Percentiles rank a stretch among this genome's conserved stretches.
Evolutionary conservation across 2,888 invertebrate species (phyloP).

Genomic region (Bombylius major): DNA sequence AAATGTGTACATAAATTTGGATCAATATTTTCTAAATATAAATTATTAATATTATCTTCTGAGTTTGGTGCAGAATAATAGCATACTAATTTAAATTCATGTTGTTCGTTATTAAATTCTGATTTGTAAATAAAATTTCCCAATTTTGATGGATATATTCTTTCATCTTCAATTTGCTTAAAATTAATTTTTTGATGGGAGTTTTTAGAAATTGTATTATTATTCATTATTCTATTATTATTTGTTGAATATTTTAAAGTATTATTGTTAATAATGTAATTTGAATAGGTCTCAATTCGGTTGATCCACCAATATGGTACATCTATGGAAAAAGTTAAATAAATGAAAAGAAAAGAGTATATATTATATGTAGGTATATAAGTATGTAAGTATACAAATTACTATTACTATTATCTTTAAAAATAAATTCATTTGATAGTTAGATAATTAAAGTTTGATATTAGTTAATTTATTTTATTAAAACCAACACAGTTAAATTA

Average conservation of each 20-base stretch:
- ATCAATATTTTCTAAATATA: slow-evolving; percentile 48
- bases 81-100: slow-evolving; percentile 41
- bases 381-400: no score
- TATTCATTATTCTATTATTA: not conserved
- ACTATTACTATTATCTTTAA: no score
- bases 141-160: slow-evolving; percentile 16
- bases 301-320: slow-evolving; percentile 23
- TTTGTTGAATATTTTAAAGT: slow-evolving; percentile 7
- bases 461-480: no score
- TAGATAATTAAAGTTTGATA: no score
- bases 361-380: no score
- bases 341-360: not conserved
- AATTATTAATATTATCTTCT: slow-evolving; percentile 19
- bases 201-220: not conserved
- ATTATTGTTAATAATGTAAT: not conserved
- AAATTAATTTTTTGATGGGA: not conserved
- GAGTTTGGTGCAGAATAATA: slow-evolving; percentile 51
- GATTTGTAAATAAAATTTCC: slow-evolving; percentile 15
- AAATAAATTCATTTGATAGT: no score
- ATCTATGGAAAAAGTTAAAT: slow-evolving; percentile 15
- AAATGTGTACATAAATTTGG: slow-evolving; percentile 71
- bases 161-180: slow-evolving; percentile 16
- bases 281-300: slow-evolving; percentile 20
- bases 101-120: slow-evolving; percentile 6
- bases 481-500: no score